phyloP scores from a whole-genome alignment of 2,113 vertebrate species.

The Sceloporus undulatus region DNA sequence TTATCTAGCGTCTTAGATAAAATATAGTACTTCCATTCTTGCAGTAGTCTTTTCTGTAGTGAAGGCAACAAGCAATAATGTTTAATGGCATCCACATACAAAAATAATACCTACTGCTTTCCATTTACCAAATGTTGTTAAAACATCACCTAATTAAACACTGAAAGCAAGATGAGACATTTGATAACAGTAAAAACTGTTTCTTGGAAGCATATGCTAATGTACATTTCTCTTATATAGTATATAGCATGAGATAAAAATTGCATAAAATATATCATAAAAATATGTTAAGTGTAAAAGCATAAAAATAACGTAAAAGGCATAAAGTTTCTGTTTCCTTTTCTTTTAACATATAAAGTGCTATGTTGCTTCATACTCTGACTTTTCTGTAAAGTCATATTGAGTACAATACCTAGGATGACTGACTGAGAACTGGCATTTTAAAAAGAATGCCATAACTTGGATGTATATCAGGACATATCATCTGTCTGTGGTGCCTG shows the following conservation, averaged over 20 bases:
- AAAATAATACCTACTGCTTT: slow-evolving; percentile 38
- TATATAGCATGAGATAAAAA: slow-evolving; percentile 47
- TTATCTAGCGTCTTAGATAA: slow-evolving; percentile 31
- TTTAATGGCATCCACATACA: slow-evolving; percentile 29
- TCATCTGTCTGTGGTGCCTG: slow-evolving; percentile 23
- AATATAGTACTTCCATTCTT: slow-evolving; percentile 41
- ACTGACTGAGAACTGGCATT: neutral
- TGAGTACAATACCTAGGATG: neutral
- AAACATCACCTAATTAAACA: slow-evolving; percentile 58
- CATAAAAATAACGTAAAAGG: slow-evolving; percentile 33
- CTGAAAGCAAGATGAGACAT: slow-evolving; percentile 41
- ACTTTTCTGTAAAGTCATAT: slow-evolving; percentile 35
- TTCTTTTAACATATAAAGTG: neutral
- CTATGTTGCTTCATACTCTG: slow-evolving; percentile 46
- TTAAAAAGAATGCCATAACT: neutral
- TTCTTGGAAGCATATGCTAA: slow-evolving; percentile 34
- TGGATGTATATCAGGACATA: neutral
- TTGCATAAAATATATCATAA: slow-evolving; percentile 40
- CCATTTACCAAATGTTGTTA: slow-evolving; percentile 39
- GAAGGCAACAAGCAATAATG: slow-evolving; percentile 38
- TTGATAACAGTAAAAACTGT: slow-evolving; percentile 42
- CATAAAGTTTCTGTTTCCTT: slow-evolving; percentile 17
- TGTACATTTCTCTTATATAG: slow-evolving; percentile 40
- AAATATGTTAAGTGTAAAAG: slow-evolving; percentile 47
- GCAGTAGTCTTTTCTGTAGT: slow-evolving; percentile 34